phyloP scores from a whole-genome alignment of 2,888 invertebrate species.

The Tetheella fluctuosa region DNA sequence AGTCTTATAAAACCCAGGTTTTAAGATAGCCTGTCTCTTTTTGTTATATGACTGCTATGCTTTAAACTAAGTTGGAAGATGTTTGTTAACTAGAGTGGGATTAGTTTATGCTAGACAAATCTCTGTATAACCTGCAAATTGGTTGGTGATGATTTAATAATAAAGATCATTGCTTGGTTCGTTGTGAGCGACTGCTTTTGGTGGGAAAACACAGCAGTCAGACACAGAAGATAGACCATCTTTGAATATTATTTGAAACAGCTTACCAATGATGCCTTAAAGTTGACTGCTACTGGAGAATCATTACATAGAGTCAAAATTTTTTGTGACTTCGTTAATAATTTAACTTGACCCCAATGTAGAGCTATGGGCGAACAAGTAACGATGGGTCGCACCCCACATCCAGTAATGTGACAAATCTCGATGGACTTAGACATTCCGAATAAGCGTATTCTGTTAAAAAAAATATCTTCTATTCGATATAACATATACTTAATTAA shows the following conservation, averaged over 20 bases:
- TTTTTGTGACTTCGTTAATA: constrained; percentile 80
- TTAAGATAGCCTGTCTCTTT: no score
- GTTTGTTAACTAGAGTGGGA: not conserved
- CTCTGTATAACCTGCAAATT: no score
- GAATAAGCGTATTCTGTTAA: constrained; percentile 62
- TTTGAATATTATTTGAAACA: not conserved
- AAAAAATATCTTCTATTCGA: not conserved
- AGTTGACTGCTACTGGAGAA: constrained; percentile 87
- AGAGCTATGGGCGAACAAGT: constrained; percentile 84
- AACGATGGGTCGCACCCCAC: constrained; percentile 87
- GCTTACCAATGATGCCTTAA: constrained; percentile 78
- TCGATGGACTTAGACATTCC: constrained; percentile 69
- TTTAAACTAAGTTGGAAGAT: no score
- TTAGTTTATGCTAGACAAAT: no score
- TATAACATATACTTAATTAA: no score
- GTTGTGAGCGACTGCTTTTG: not conserved
- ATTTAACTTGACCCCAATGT: constrained; percentile 85
- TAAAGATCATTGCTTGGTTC: not conserved
- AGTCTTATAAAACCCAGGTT: no score
- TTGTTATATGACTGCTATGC: no score
- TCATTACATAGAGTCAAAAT: constrained; percentile 85
- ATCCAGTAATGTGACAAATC: constrained; percentile 79
- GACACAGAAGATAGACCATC: no score
- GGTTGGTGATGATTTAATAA: no score
- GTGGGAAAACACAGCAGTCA: not conserved